Evolutionary conservation across 2,113 vertebrate species (phyloP).

Genomic region (Oxygymnocypris stewartii): DNA sequence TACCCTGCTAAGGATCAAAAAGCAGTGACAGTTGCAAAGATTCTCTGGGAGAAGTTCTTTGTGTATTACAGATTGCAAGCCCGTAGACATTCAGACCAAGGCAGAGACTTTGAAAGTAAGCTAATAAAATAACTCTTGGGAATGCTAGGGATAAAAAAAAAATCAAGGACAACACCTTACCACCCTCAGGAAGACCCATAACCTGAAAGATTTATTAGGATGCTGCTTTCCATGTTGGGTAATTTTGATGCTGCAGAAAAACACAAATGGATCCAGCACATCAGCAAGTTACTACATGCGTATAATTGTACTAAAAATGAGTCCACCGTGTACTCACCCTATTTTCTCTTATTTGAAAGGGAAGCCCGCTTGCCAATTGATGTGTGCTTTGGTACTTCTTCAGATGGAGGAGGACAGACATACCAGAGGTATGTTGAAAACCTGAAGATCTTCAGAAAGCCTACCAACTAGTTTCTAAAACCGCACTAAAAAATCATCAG

Average conservation of each 20-base stretch:
- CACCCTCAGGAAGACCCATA: background rate
- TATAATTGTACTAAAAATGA: constrained; percentile 10
- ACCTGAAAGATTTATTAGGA: background rate
- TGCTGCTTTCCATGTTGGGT: background rate
- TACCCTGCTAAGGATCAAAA: background rate
- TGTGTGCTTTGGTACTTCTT: constrained; percentile 15
- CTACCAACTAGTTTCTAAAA: background rate
- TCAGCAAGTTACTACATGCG: background rate
- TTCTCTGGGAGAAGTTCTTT: too few relatives aligned
- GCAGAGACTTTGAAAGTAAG: too few relatives aligned
- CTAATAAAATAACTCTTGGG: too few relatives aligned
- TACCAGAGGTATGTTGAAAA: background rate
- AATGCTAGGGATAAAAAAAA: background rate
- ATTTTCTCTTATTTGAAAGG: background rate
- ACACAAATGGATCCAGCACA: background rate
- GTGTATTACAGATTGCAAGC: too few relatives aligned
- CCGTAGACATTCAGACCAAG: too few relatives aligned
- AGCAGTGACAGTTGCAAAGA: background rate
- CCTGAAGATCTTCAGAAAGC: background rate
- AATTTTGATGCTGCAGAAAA: background rate
- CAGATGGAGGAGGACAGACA: background rate
- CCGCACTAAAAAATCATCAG: background rate
- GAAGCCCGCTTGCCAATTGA: background rate
- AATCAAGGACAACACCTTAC: background rate
- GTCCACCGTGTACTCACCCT: background rate